A percentile compares a stretch with the other conserved stretches of the same genome.
These are phyloP conservation scores for Argyresthia albistria DNA, from an alignment of 2,888 invertebrate genomes.

Conservation along the genomic window DNA sequence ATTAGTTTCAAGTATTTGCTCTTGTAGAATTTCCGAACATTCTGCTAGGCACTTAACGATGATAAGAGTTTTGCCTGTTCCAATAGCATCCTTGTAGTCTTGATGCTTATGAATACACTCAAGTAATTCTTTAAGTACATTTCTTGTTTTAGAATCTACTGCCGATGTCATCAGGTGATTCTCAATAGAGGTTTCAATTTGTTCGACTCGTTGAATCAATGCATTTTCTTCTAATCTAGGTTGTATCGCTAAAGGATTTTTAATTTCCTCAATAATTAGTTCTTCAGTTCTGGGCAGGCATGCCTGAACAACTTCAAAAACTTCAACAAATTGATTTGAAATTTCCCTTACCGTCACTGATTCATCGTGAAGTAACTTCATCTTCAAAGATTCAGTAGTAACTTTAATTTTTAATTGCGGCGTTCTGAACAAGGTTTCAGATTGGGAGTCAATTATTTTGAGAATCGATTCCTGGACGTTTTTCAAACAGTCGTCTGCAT, in stretches of 20 bases:
- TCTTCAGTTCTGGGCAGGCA: constrained; percentile 19
- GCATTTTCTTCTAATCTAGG: constrained; percentile 15
- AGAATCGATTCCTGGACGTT: constrained; percentile 29
- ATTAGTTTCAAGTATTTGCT: constrained; percentile 18
- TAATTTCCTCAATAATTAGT: constrained; percentile 27
- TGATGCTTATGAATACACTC: constrained; percentile 35
- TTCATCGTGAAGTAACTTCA: background rate
- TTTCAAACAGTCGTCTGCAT: constrained; percentile 33
- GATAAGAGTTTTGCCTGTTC: constrained; percentile 39
- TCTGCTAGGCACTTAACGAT: constrained; percentile 47
- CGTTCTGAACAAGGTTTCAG: constrained; percentile 28
- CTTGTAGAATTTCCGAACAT: constrained; percentile 36
- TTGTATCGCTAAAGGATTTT: constrained; percentile 10
- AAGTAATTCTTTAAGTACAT: constrained; percentile 23
- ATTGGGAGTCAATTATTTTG: constrained; percentile 35
- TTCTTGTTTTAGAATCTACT: constrained; percentile 14
- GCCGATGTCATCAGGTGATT: constrained; percentile 12
- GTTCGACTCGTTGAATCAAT: constrained; percentile 24
- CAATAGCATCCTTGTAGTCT: constrained; percentile 36
- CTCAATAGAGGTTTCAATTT: constrained; percentile 23
- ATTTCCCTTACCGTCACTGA: constrained; percentile 14
- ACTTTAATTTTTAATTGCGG: constrained; percentile 25
- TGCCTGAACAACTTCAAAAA: constrained; percentile 23
- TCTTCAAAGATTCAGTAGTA: constrained; percentile 14
- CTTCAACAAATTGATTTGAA: constrained; percentile 15